Percentiles rank a stretch among this genome's conserved stretches.
These are phyloP conservation scores for Phaenicophaeus curvirostris DNA, from an alignment of 2,797 vertebrate species.

Conservation along the genomic window DNA sequence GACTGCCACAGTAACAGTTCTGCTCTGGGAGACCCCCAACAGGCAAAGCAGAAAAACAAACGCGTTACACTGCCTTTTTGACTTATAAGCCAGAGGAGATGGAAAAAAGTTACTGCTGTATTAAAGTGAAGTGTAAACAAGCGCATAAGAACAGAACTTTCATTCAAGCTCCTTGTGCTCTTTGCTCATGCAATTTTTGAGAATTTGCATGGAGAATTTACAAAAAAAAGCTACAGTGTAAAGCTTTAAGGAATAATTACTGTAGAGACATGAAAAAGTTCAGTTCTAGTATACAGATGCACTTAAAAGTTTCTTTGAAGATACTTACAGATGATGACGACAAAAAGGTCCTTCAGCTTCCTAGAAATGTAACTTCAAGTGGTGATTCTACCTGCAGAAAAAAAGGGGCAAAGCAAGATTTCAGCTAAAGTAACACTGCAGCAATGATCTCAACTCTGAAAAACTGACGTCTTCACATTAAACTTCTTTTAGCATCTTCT, in stretches of 20 bases:
- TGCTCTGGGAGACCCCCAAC: background rate
- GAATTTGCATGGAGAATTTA: background rate
- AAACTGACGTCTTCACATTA: background rate
- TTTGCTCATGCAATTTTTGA: background rate
- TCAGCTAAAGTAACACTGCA: background rate
- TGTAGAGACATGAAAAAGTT: background rate
- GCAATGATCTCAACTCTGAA: background rate
- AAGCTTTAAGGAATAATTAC: background rate
- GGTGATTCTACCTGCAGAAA: background rate
- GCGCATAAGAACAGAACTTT: background rate
- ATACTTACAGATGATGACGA: conserved; percentile 48
- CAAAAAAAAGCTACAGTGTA: background rate
- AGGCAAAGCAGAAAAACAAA: conserved; percentile 13
- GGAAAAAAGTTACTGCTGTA: background rate
- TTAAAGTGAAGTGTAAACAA: background rate
- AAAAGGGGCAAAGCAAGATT: background rate
- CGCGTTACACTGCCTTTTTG: background rate
- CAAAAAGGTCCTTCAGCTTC: background rate
- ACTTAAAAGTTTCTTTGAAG: background rate
- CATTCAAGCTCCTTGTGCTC: background rate
- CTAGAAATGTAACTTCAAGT: background rate
- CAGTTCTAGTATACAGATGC: background rate
- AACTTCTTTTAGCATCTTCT: background rate
- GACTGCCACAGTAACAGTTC: background rate
- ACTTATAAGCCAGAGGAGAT: background rate